Percentiles rank a stretch among this genome's conserved stretches.
phyloP scores from a whole-genome alignment of 1,140 invertebrate genomes.

The Macrosteles quadrilineatus region DNA sequence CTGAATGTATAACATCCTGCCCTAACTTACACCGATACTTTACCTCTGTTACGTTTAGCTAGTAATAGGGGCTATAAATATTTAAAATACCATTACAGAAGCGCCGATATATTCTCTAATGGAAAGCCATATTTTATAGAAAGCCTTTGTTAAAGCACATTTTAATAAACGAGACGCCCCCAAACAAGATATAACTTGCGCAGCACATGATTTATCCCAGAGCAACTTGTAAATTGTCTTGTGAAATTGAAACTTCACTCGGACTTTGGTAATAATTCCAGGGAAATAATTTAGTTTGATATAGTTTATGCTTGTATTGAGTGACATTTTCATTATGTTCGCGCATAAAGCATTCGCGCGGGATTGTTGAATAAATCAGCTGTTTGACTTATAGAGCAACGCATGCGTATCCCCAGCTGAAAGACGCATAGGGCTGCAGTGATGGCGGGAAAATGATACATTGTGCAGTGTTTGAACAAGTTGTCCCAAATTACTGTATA shows the following conservation, averaged over 20 bases:
- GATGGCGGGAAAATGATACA: too few relatives aligned
- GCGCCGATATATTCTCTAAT: constrained; percentile 12
- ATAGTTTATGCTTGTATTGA: constrained; percentile 25
- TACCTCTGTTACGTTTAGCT: too few relatives aligned
- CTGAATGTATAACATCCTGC: too few relatives aligned
- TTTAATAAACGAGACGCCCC: constrained; percentile 6
- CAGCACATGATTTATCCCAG: not conserved
- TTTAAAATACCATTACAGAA: constrained; percentile 8
- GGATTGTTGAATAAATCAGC: constrained; percentile 23
- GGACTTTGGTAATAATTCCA: constrained; percentile 15
- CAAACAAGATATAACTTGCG: not conserved
- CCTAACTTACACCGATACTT: too few relatives aligned
- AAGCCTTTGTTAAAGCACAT: not conserved
- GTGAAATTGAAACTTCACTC: constrained; percentile 21
- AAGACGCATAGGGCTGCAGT: not conserved
- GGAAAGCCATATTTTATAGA: constrained; percentile 18
- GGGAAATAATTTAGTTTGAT: constrained; percentile 26
- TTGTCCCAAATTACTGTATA: too few relatives aligned
- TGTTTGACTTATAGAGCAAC: constrained; percentile 10
- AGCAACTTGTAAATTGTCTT: constrained; percentile 7
- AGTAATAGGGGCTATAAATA: constrained; percentile 8
- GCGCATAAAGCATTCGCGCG: constrained; percentile 15
- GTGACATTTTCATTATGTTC: constrained; percentile 24
- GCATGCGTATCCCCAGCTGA: constrained; percentile 4
- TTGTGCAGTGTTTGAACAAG: too few relatives aligned